These are phyloP conservation scores for Teleogryllus oceanicus DNA, from an alignment of 2,888 invertebrate genomes.

Conservation along the genomic window DNA sequence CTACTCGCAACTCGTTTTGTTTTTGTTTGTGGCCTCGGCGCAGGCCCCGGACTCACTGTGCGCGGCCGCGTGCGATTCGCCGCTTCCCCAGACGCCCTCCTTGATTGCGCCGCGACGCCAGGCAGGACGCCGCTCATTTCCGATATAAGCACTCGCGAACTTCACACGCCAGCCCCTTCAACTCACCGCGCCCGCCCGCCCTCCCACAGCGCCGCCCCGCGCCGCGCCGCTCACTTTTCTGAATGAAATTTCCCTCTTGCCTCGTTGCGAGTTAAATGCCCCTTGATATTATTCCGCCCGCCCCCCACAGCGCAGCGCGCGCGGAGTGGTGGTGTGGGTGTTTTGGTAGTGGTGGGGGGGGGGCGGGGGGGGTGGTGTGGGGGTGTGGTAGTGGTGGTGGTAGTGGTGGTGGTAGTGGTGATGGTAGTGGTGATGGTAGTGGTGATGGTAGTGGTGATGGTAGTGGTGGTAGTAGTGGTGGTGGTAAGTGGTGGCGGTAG, in stretches of 20 bases:
- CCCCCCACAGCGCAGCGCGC: no score
- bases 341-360: neutral
- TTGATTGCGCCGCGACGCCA: neutral
- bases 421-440: neutral
- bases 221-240: neutral
- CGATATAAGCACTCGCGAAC: constrained; percentile 1
- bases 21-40: no score
- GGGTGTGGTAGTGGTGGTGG: no score
- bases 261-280: constrained; percentile 18
- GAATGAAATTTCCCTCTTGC: constrained; percentile 18
- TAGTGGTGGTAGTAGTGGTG: neutral
- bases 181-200: no score
- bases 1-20: no score
- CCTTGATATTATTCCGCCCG: constrained; percentile 18
- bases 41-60: no score
- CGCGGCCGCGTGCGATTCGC: no score
- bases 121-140: neutral
- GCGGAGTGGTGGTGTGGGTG: no score
- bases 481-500: neutral
- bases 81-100: neutral
- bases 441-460: neutral
- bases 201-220: neutral
- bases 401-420: neutral
- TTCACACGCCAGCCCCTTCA: neutral
- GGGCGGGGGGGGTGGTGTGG: neutral